These are phyloP conservation scores for Drosophila rellima DNA, from an alignment of 2,888 invertebrate species.

Conservation along the genomic window DNA sequence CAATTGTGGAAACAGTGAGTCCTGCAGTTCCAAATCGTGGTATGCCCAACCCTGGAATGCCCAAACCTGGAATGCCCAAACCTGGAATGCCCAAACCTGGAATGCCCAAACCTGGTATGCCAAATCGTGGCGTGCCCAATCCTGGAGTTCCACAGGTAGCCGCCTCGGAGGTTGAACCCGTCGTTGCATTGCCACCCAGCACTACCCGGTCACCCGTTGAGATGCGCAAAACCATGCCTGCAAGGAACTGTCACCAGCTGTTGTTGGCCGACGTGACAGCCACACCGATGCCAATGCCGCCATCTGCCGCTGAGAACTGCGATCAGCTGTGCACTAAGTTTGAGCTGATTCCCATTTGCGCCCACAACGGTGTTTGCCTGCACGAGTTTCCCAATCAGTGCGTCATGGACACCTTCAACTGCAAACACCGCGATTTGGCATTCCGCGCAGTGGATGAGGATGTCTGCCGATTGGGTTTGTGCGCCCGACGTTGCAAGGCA, in stretches of 20 bases:
- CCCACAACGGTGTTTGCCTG: conserved; percentile 75
- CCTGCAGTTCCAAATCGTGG: conserved; percentile 41
- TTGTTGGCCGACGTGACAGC: conserved; percentile 38
- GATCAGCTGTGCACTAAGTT: conserved; percentile 79
- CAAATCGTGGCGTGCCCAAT: conserved; percentile 14
- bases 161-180: conserved; percentile 37
- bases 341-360: conserved; percentile 78
- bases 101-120: conserved; percentile 29
- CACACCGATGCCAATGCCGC: conserved; percentile 28
- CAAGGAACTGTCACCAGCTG: conserved; percentile 57
- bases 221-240: conserved; percentile 21
- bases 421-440: conserved; percentile 69
- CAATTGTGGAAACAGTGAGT: conserved; percentile 26
- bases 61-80: conserved; percentile 30
- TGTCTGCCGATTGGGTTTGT: conserved; percentile 61
- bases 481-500: conserved; percentile 63
- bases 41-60: conserved; percentile 33
- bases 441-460: conserved; percentile 73
- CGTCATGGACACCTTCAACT: conserved; percentile 81
- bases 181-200: conserved; percentile 31
- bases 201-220: conserved; percentile 30
- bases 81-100: conserved; percentile 41
- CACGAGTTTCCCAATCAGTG: conserved; percentile 83
- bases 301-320: conserved; percentile 47
- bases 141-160: conserved; percentile 11